These are phyloP conservation scores for Drosophila nr. perissopoda DNA, from an alignment of 2,888 invertebrate species.

Conservation along the genomic window DNA sequence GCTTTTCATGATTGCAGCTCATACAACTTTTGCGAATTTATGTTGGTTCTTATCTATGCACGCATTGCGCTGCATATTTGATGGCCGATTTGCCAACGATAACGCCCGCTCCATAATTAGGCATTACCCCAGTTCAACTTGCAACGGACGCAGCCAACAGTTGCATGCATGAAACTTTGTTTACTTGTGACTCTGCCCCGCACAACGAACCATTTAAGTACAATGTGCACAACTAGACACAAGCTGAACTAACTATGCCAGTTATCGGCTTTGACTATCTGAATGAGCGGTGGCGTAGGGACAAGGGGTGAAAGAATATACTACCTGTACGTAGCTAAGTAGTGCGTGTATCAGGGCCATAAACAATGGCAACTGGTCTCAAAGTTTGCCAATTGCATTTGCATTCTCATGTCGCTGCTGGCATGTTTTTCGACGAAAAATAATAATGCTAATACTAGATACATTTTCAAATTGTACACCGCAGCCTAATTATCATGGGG, in stretches of 20 bases:
- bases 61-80: constrained; percentile 56
- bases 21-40: constrained; percentile 59
- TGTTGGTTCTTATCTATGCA: constrained; percentile 49
- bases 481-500: constrained; percentile 46
- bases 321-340: constrained; percentile 19
- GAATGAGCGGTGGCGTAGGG: background rate
- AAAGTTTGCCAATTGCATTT: constrained; percentile 49
- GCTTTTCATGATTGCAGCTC: constrained; percentile 60
- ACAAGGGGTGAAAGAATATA: background rate
- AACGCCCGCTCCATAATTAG: constrained; percentile 68
- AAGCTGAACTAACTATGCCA: constrained; percentile 21
- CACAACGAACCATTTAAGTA: constrained; percentile 31
- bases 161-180: constrained; percentile 43
- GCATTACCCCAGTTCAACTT: constrained; percentile 38
- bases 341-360: constrained; percentile 70
- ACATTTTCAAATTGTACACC: constrained; percentile 67
- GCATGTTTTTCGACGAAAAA: constrained; percentile 57
- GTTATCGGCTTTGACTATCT: constrained; percentile 64
- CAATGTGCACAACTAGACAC: constrained; percentile 55
- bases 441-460: constrained; percentile 76
- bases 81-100: constrained; percentile 70
- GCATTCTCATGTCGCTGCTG: constrained; percentile 50
- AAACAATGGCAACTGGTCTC: constrained; percentile 58
- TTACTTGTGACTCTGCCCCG: constrained; percentile 20
- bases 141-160: constrained; percentile 12